Conservation (phyloP, 2,888 invertebrate species). For the Oasisia sp. region DNA sequence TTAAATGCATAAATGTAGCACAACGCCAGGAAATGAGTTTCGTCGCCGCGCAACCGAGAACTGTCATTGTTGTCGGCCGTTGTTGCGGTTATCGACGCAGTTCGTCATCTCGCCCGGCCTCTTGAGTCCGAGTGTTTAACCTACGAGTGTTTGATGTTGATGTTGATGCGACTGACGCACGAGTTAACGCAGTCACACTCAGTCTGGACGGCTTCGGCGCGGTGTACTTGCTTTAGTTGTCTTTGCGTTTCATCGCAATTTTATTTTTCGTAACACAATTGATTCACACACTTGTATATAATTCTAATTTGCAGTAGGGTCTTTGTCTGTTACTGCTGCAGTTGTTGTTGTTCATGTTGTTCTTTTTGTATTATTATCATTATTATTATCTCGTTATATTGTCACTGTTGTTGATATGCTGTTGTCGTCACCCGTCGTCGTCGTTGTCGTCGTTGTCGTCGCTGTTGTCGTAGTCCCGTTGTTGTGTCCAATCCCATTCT, state of each 20-base stretch:
- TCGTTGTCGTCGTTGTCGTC: background rate
- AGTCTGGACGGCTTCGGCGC: too few relatives aligned
- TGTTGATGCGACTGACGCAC: background rate
- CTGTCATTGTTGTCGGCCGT: background rate
- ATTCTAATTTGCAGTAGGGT: too few relatives aligned
- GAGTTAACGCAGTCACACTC: background rate
- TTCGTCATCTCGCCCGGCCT: background rate
- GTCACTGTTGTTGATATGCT: background rate
- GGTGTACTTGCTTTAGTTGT: too few relatives aligned
- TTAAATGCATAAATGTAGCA: conserved; percentile 13
- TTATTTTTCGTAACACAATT: too few relatives aligned
- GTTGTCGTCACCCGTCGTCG: background rate
- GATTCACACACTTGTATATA: too few relatives aligned
- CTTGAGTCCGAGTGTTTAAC: background rate
- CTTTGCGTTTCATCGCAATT: too few relatives aligned
- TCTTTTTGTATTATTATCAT: too few relatives aligned
- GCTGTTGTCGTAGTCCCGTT: background rate
- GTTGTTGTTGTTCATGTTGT: too few relatives aligned
- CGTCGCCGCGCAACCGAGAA: background rate
- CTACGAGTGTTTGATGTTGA: background rate
- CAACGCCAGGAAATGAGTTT: background rate
- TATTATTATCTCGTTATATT: too few relatives aligned
- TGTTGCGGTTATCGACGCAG: background rate
- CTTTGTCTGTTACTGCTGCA: too few relatives aligned
- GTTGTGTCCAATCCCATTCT: background rate